Evolutionary conservation across 2,113 vertebrate genomes (phyloP).

Genomic region (Callipepla californica): DNA sequence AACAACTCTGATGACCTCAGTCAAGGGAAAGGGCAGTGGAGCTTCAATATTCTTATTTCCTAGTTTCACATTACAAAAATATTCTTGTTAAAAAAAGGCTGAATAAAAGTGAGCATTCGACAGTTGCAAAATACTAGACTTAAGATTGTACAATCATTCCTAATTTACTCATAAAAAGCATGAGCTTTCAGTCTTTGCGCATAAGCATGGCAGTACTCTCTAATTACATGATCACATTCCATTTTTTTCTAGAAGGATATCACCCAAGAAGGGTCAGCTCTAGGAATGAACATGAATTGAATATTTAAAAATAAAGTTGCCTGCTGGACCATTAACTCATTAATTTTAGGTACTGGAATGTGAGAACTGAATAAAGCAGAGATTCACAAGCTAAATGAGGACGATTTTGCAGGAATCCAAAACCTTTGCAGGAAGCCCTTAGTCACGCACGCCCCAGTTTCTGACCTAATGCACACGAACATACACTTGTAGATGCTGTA

Average conservation of each 20-base stretch:
- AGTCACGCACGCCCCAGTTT: not conserved
- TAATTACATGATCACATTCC: not conserved
- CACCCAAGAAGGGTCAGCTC: conserved; percentile 14
- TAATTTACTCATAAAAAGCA: not conserved
- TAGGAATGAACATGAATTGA: not conserved
- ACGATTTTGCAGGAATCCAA: not conserved
- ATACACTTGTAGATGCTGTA: not conserved
- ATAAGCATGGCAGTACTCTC: not conserved
- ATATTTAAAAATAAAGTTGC: not conserved
- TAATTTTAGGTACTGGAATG: not conserved
- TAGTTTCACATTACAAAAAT: not conserved
- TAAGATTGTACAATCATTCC: not conserved
- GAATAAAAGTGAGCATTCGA: not conserved
- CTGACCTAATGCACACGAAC: not conserved
- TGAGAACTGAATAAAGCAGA: fast-evolving
- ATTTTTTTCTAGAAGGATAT: not conserved
- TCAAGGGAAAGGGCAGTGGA: not conserved
- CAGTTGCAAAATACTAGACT: not conserved
- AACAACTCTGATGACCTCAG: not conserved
- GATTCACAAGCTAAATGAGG: not conserved
- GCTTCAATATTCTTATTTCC: not conserved
- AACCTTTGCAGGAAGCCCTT: not conserved
- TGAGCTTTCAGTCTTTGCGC: not conserved
- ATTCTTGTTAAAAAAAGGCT: not conserved
- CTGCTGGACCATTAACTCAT: not conserved